Percentiles rank a stretch among this genome's conserved stretches.
These are phyloP conservation scores for Drosophila ogumai DNA, from an alignment of 1,140 invertebrate species.

Conservation along the genomic window DNA sequence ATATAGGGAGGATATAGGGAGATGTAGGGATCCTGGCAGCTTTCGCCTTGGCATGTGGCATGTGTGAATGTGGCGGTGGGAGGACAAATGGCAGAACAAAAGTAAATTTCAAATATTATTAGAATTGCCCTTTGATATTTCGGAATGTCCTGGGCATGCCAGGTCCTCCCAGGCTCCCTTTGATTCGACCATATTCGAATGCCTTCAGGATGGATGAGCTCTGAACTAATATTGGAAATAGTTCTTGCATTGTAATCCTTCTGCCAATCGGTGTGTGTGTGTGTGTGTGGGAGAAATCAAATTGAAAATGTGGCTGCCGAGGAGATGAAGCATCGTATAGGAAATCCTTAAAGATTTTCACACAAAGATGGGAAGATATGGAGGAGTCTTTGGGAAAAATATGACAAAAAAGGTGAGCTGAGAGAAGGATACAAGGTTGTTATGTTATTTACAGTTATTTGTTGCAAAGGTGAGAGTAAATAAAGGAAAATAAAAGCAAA, in stretches of 20 bases:
- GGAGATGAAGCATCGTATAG: background rate
- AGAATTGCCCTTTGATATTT: constrained; percentile 59
- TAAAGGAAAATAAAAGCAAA: background rate
- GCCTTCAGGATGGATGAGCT: constrained; percentile 41
- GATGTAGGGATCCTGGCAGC: background rate
- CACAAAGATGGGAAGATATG: background rate
- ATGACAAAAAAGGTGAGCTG: background rate
- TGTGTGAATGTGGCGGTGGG: constrained; percentile 26
- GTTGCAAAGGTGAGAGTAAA: background rate
- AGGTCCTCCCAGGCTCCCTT: constrained; percentile 18
- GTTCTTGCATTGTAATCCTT: constrained; percentile 46
- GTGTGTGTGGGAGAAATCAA: constrained; percentile 1
- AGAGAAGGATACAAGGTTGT: background rate
- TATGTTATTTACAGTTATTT: background rate
- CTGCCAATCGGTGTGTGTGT: background rate
- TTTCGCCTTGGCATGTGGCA: constrained; percentile 40
- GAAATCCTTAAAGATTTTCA: constrained; percentile 18
- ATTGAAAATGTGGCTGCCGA: constrained; percentile 11
- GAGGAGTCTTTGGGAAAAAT: background rate
- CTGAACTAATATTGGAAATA: constrained; percentile 54
- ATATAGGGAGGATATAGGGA: constrained; percentile 8
- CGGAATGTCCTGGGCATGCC: constrained; percentile 42
- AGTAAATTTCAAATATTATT: constrained; percentile 62
- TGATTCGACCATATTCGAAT: constrained; percentile 44
- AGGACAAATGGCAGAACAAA: constrained; percentile 40